These are phyloP conservation scores for Phengaris arion DNA, from an alignment of 2,888 invertebrate species.

Conservation along the genomic window DNA sequence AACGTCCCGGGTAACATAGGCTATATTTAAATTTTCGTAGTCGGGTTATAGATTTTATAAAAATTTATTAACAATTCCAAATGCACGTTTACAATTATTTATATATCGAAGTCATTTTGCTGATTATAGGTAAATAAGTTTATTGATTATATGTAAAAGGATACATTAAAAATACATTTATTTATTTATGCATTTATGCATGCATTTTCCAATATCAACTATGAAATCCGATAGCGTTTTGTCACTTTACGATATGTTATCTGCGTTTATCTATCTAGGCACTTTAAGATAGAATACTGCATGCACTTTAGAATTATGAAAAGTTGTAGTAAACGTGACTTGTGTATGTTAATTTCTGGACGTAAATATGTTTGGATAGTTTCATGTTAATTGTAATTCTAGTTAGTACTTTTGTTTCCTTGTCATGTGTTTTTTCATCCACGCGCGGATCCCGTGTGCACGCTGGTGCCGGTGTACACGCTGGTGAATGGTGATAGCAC, in stretches of 20 bases:
- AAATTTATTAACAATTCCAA: no score
- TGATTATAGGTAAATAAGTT: constrained; percentile 2
- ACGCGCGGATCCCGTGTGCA: no score
- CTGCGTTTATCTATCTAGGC: background rate
- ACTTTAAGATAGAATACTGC: background rate
- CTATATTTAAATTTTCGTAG: no score
- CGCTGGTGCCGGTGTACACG: no score
- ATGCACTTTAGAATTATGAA: background rate
- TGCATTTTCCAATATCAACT: constrained; percentile 1
- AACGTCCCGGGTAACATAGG: no score
- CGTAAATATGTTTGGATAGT: no score
- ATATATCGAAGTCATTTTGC: background rate
- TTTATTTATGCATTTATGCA: constrained; percentile 1
- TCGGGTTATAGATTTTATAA: no score
- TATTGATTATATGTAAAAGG: background rate
- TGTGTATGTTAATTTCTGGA: background rate
- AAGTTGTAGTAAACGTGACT: background rate
- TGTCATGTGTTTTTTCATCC: no score
- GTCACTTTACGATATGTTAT: constrained; percentile 14
- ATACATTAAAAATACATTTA: constrained; percentile 14
- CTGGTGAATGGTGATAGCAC: no score
- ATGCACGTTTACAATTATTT: background rate
- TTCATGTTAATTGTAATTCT: background rate
- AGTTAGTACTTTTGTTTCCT: no score
- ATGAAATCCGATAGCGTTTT: constrained; percentile 8